phyloP scores from a whole-genome alignment of 2,797 vertebrate genomes.

The Argyrosomus regius region DNA sequence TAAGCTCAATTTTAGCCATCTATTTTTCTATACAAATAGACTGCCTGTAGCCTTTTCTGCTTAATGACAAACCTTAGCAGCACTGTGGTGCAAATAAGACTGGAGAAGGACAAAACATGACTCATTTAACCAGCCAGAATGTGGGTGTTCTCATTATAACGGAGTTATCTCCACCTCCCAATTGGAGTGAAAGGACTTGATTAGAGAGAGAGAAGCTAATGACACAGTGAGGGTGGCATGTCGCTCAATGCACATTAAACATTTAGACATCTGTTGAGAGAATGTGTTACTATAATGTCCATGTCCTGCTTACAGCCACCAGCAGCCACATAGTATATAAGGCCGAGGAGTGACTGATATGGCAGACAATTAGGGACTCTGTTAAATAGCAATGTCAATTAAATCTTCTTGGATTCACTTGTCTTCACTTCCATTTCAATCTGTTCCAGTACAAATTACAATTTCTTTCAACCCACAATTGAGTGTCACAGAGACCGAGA shows the following conservation, averaged over 20 bases:
- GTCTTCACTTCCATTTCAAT: constrained; percentile 62
- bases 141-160: constrained; percentile 80
- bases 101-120: constrained; percentile 66
- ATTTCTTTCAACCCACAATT: constrained; percentile 50
- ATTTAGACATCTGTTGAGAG: constrained; percentile 80
- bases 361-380: constrained; percentile 65
- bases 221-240: constrained; percentile 75
- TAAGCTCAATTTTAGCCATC: constrained; percentile 53
- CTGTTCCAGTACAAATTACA: constrained; percentile 54
- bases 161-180: constrained; percentile 72
- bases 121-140: constrained; percentile 62
- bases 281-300: constrained; percentile 68
- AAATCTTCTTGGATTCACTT: constrained; percentile 62
- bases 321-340: constrained; percentile 41
- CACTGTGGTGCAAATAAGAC: constrained; percentile 62
- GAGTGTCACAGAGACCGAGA: constrained; percentile 40
- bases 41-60: constrained; percentile 35
- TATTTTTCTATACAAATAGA: constrained; percentile 53
- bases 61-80: constrained; percentile 72
- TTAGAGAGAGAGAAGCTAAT: constrained; percentile 77
- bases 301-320: constrained; percentile 61
- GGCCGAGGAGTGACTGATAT: constrained; percentile 58
- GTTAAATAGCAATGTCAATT: constrained; percentile 70
- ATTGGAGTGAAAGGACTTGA: constrained; percentile 77
- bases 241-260: constrained; percentile 82